phyloP scores from a whole-genome alignment of 64 coral and sea anemone species.

The Acropora yongei region DNA sequence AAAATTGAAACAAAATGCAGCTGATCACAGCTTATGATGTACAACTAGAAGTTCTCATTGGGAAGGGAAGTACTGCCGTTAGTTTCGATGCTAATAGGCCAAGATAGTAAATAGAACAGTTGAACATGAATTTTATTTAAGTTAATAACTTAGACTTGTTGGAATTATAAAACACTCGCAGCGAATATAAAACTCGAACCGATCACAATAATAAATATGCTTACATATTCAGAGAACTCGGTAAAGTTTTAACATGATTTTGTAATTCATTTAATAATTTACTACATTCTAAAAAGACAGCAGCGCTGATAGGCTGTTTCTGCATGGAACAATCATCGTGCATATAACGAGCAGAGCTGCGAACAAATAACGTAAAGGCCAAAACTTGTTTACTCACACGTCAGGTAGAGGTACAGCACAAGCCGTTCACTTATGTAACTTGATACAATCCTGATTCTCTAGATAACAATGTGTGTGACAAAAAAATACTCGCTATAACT shows the following conservation, averaged over 20 bases:
- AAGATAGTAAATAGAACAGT: no score
- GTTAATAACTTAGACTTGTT: not conserved
- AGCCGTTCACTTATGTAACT: not conserved
- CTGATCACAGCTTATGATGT: not conserved
- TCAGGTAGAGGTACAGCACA: not conserved
- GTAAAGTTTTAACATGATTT: no score
- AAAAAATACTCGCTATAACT: no score
- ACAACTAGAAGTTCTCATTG: not conserved
- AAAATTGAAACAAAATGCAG: conserved; percentile 2
- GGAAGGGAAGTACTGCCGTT: not conserved
- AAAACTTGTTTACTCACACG: not conserved
- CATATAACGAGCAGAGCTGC: not conserved
- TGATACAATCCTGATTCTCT: not conserved
- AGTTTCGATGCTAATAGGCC: no score
- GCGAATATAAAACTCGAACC: not conserved
- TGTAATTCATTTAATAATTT: no score
- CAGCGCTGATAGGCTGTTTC: no score
- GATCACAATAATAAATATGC: not conserved
- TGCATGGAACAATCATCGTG: not conserved
- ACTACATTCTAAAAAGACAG: no score
- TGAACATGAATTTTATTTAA: no score
- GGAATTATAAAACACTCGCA: not conserved
- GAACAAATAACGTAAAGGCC: not conserved
- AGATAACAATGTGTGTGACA: no score
- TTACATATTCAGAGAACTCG: not conserved